Percentiles rank a stretch among this genome's conserved stretches.
phyloP scores from a whole-genome alignment of 2,113 vertebrate species.

The Gymnorhina tibicen region DNA sequence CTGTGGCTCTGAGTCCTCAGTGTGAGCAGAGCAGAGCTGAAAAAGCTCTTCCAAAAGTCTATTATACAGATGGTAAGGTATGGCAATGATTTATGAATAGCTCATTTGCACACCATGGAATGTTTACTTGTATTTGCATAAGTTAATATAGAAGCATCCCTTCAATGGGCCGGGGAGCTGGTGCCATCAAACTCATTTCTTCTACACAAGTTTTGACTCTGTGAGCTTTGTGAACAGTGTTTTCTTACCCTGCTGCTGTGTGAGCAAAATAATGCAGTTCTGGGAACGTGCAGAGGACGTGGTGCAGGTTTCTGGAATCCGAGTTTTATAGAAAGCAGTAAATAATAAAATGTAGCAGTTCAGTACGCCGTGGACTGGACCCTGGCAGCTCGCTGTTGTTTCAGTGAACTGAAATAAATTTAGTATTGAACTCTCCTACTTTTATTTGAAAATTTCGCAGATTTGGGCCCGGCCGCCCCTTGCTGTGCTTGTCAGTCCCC shows the following conservation, averaged over 20 bases:
- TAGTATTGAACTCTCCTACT: not conserved
- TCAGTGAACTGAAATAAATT: not conserved
- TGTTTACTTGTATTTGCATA: not conserved
- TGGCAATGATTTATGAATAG: not conserved
- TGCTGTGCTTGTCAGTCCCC: not conserved
- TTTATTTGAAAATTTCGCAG: not conserved
- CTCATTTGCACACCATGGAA: not conserved
- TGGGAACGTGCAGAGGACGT: not conserved
- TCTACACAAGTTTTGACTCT: not conserved
- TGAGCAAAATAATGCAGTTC: not conserved
- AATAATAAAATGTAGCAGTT: not conserved
- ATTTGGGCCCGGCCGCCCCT: not conserved
- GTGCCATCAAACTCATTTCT: not conserved
- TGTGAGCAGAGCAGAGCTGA: not conserved
- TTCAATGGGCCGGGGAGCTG: not conserved
- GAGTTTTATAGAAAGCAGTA: not conserved
- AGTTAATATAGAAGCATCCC: not conserved
- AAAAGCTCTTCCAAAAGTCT: not conserved
- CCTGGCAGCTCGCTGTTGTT: not conserved
- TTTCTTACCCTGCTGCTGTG: not conserved
- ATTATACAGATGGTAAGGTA: rapidly evolving
- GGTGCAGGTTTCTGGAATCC: not conserved
- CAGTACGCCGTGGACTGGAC: not conserved
- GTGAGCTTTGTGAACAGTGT: not conserved
- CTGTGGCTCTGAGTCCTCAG: not conserved